Evolutionary conservation across 2,888 invertebrate genomes (phyloP).

Genomic region (Conchocele bisecta): DNA sequence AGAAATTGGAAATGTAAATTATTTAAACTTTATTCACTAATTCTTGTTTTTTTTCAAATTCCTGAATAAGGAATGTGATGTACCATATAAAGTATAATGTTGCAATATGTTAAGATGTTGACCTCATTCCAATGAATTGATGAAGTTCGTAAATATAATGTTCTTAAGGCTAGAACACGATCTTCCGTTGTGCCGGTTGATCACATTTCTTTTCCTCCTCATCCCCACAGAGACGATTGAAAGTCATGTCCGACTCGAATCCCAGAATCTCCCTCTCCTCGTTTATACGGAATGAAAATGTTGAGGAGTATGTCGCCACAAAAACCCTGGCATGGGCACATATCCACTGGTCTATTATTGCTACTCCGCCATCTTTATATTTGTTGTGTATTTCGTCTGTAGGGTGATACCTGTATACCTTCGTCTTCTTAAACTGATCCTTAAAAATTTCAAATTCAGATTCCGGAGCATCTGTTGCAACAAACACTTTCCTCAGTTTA

Average conservation of each 20-base stretch:
- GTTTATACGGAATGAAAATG: slow-evolving; percentile 97
- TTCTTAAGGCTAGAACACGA: too few relatives aligned
- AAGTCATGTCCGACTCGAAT: slow-evolving; percentile 91
- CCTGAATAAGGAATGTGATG: too few relatives aligned
- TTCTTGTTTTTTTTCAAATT: too few relatives aligned
- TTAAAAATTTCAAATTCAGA: slow-evolving; percentile 84
- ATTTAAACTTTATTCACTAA: too few relatives aligned
- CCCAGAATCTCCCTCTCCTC: slow-evolving; percentile 98
- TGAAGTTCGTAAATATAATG: too few relatives aligned
- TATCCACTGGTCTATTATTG: slow-evolving; percentile 97
- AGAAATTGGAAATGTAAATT: too few relatives aligned
- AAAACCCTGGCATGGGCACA: slow-evolving; percentile 94
- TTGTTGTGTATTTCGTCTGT: slow-evolving; percentile 66
- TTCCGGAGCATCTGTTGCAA: slow-evolving; percentile 92
- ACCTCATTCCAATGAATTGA: too few relatives aligned
- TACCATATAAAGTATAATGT: too few relatives aligned
- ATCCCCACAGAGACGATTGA: slow-evolving; percentile 91
- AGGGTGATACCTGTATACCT: slow-evolving; percentile 74
- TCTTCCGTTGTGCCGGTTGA: slow-evolving; percentile 89
- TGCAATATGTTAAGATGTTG: too few relatives aligned
- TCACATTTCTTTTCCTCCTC: slow-evolving; percentile 87
- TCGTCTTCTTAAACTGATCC: slow-evolving; percentile 81
- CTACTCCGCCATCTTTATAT: slow-evolving; percentile 92
- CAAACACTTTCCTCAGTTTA: slow-evolving; percentile 87
- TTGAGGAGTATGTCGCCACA: slow-evolving; percentile 96